These are phyloP conservation scores for Hiodon alosoides DNA, from an alignment of 2,113 vertebrate species.

Conservation along the genomic window DNA sequence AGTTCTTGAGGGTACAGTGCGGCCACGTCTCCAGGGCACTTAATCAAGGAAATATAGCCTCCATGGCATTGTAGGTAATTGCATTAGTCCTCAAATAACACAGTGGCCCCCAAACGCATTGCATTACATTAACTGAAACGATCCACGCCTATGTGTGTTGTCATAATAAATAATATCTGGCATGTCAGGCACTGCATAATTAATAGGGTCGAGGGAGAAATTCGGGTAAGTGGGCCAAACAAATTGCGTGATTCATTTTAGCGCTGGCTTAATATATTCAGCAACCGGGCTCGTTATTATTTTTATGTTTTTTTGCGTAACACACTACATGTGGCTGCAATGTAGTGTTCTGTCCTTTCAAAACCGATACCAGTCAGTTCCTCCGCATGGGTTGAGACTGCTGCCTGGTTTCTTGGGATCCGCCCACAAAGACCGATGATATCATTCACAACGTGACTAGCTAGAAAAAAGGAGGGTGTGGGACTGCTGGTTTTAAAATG, in stretches of 20 bases:
- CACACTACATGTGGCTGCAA: neutral
- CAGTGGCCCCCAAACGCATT: neutral
- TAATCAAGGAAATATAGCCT: neutral
- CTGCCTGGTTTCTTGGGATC: neutral
- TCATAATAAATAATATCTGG: slow-evolving; percentile 16
- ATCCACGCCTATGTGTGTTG: slow-evolving; percentile 2
- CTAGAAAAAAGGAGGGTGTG: no score
- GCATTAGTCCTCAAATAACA: neutral
- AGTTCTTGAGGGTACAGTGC: neutral
- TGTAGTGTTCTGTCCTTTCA: neutral
- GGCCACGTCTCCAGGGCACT: neutral
- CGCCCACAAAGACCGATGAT: no score
- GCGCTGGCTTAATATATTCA: neutral
- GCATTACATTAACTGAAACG: neutral
- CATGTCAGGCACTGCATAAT: neutral
- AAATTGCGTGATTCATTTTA: neutral
- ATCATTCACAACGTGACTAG: no score
- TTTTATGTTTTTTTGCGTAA: neutral
- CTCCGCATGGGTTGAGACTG: neutral
- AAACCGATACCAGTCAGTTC: neutral
- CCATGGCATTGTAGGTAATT: neutral
- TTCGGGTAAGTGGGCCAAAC: neutral
- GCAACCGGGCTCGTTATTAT: no score
- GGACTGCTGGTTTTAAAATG: no score
- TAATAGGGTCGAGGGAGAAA: neutral